These are phyloP conservation scores for Heliconius charithonia DNA, from an alignment of 2,888 invertebrate species.

Conservation along the genomic window DNA sequence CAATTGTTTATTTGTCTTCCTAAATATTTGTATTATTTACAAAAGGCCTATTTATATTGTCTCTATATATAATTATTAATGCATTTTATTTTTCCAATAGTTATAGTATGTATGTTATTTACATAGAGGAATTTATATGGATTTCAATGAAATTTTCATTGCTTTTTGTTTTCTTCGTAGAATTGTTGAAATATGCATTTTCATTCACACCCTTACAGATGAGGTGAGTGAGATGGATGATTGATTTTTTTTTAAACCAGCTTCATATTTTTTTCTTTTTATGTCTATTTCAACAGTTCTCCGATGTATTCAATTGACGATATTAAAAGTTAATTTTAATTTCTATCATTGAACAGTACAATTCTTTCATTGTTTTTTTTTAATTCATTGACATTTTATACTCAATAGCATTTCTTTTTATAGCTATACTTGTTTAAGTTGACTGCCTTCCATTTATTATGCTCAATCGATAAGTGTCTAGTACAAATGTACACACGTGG, in stretches of 20 bases:
- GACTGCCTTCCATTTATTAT: constrained; percentile 80
- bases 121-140: constrained; percentile 48
- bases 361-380: constrained; percentile 51
- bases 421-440: constrained; percentile 66
- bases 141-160: constrained; percentile 52
- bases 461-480: constrained; percentile 78
- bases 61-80: constrained; percentile 48
- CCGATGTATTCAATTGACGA: constrained; percentile 17
- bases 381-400: constrained; percentile 67
- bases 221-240: constrained; percentile 25
- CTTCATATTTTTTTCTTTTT: neutral
- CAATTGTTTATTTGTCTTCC: constrained; percentile 59
- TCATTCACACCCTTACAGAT: neutral
- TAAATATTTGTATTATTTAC: constrained; percentile 52
- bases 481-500: constrained; percentile 56
- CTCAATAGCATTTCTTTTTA: constrained; percentile 76
- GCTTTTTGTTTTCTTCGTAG: constrained; percentile 25
- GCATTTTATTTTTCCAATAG: constrained; percentile 58
- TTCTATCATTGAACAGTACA: constrained; percentile 34
- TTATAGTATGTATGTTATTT: constrained; percentile 50
- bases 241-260: neutral
- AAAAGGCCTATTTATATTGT: constrained; percentile 53
- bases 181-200: constrained; percentile 16
- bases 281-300: constrained; percentile 24
- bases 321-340: constrained; percentile 7